Conservation (phyloP, 2,797 vertebrate species). For the Poeciliopsis paucimaculata region DNA sequence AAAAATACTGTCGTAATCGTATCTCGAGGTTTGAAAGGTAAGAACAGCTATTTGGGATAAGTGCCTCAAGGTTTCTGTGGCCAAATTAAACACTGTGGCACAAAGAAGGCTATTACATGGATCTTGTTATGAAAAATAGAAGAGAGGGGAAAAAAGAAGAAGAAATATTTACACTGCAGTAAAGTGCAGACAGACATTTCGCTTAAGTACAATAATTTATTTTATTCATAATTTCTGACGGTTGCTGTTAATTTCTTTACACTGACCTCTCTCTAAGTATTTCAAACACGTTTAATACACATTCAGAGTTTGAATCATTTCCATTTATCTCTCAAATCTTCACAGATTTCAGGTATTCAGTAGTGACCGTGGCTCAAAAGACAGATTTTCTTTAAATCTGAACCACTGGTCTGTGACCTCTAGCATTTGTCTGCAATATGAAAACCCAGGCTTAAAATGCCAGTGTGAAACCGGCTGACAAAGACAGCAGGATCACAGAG, state of each 20-base stretch:
- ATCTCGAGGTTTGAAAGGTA: not conserved
- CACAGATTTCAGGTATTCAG: not conserved
- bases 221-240: not conserved
- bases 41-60: conserved; percentile 1
- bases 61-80: not conserved
- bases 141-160: not conserved
- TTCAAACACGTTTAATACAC: not conserved
- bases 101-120: not conserved
- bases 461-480: not conserved
- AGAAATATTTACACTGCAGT: not conserved
- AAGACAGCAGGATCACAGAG: conserved; percentile 4
- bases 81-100: not conserved
- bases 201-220: not conserved
- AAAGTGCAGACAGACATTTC: not conserved
- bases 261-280: not conserved
- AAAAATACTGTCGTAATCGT: not conserved
- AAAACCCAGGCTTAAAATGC: not conserved
- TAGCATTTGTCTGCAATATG: conserved; percentile 1
- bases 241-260: not conserved
- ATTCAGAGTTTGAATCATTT: not conserved
- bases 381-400: not conserved
- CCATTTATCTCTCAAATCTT: not conserved
- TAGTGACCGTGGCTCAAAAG: not conserved
- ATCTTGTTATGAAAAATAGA: not conserved
- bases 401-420: not conserved